Evolutionary conservation across 2,797 vertebrate species (phyloP).

Genomic region (Telmatherina bonti): DNA sequence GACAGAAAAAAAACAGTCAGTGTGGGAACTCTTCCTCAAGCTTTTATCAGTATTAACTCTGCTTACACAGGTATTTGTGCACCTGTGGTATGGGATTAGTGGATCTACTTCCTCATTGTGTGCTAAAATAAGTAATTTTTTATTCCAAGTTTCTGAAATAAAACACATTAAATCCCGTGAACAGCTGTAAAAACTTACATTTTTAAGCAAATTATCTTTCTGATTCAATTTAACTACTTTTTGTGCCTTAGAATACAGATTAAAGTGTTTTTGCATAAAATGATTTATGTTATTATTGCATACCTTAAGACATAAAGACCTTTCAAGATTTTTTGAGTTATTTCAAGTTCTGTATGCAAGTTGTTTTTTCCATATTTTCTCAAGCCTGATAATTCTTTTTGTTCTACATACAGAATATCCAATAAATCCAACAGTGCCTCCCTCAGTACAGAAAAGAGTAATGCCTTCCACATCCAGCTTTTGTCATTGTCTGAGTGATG

Average conservation of each 20-base stretch:
- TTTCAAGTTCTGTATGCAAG: constrained; percentile 17
- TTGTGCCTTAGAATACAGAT: background rate
- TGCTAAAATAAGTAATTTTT: constrained; percentile 66
- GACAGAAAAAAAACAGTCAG: constrained; percentile 67
- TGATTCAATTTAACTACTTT: constrained; percentile 33
- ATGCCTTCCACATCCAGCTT: constrained; percentile 32
- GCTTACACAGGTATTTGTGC: constrained; percentile 81
- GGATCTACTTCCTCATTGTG: constrained; percentile 69
- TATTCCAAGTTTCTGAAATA: constrained; percentile 49
- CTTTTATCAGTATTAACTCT: constrained; percentile 83
- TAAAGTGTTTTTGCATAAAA: constrained; percentile 18
- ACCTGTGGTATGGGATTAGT: constrained; percentile 82
- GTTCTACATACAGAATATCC: constrained; percentile 16
- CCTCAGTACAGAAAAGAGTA: constrained; percentile 67
- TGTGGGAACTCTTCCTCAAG: constrained; percentile 84
- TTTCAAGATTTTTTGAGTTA: constrained; percentile 9
- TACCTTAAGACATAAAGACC: background rate
- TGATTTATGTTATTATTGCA: constrained; percentile 7
- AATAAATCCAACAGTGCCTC: constrained; percentile 78
- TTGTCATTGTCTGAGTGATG: background rate
- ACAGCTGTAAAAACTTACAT: constrained; percentile 42
- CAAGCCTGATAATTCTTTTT: constrained; percentile 17
- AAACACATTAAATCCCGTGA: constrained; percentile 62
- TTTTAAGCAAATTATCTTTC: constrained; percentile 35
- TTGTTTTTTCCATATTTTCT: background rate